A percentile compares a stretch with the other conserved stretches of the same genome.
Conservation (phyloP, 2,888 invertebrate species). For the Euzophera pinguis region DNA sequence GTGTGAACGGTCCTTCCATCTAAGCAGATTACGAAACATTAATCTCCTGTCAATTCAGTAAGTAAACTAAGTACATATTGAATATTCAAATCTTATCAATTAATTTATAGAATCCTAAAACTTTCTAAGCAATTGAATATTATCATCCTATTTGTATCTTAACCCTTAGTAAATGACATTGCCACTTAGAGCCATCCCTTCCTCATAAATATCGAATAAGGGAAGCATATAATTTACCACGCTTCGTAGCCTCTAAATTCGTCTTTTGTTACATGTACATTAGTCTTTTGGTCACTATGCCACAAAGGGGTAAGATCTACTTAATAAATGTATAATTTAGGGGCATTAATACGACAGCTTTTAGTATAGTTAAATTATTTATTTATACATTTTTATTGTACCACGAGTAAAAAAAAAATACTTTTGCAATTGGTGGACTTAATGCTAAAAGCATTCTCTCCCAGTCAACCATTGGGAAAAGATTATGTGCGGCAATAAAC, state of each 20-base stretch:
- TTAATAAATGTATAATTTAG: background rate
- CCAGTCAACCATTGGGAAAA: too few species aligned
- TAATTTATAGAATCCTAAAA: background rate
- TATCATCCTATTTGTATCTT: background rate
- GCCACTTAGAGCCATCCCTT: constrained; percentile 2
- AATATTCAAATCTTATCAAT: too few species aligned
- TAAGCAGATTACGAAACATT: too few species aligned
- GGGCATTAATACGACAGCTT: background rate
- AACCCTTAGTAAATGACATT: constrained; percentile 5
- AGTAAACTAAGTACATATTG: too few species aligned
- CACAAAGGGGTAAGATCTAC: constrained; percentile 2
- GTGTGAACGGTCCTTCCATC: too few species aligned
- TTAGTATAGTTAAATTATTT: background rate
- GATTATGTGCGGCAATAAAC: too few species aligned
- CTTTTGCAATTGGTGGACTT: too few species aligned
- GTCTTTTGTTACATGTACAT: constrained; percentile 10
- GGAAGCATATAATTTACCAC: constrained; percentile 4
- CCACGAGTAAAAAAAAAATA: too few species aligned
- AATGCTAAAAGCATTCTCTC: too few species aligned
- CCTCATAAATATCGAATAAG: constrained; percentile 2
- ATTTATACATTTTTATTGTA: too few species aligned
- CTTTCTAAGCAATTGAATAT: constrained; percentile 1
- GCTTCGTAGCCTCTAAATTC: background rate
- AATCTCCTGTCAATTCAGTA: too few species aligned
- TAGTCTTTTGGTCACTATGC: constrained; percentile 4